Evolutionary conservation across 2,113 vertebrate genomes (phyloP), one percentile per base, ranked within the genome.

Genomic region (Dasyprocta punctata): DNA sequence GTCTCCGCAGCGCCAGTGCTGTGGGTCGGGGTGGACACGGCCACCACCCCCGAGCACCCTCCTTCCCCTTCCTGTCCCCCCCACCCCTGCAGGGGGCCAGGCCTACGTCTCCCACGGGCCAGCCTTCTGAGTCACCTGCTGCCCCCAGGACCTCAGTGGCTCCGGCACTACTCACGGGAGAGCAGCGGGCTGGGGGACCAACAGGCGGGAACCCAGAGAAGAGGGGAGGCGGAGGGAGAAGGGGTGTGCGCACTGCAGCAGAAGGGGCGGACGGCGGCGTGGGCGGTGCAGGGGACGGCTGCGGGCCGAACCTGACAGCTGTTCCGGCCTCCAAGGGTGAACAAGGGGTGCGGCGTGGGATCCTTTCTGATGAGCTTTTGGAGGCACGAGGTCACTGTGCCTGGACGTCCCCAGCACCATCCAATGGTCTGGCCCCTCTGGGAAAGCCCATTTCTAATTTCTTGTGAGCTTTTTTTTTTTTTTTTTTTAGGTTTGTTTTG

Each of bases 161-260:
- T 17, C 3, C 38, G 28, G 65, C 13, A 49, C 38, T 13, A 1
- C n/a, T 71, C 49, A 20, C 5, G 30, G 36, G 5, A 38, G 54
- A 13, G 12, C 36, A 19, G 28, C 3, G 28, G 49, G 26, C 28
- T 52, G 78, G 33, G 49, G 19, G 36, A 33, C 77, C 30, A 47
- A n/a, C 0, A 52, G 17, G 28, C 26, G 1, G 26, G 12, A 26
- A 19, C 10, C 1, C 6, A 7, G 0, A 17, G 87, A 17, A 33
- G 20, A 19, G 24, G 14, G 0, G 1, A 20, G 20, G 4, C 0
- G 33, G 67, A n/a, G 47, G 5, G 61, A 63, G 24, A 7, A 30
- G 41, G 16, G 6, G 3, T 3, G 24, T 26, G 10, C 44, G 8
- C 5, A 0, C 44, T 16, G 7, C 41, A 16, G 12, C 75, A 26